Evolutionary conservation across 2,797 vertebrate genomes (phyloP), one percentile per base, ranked within the genome.

Genomic region (Dipus sagitta): DNA sequence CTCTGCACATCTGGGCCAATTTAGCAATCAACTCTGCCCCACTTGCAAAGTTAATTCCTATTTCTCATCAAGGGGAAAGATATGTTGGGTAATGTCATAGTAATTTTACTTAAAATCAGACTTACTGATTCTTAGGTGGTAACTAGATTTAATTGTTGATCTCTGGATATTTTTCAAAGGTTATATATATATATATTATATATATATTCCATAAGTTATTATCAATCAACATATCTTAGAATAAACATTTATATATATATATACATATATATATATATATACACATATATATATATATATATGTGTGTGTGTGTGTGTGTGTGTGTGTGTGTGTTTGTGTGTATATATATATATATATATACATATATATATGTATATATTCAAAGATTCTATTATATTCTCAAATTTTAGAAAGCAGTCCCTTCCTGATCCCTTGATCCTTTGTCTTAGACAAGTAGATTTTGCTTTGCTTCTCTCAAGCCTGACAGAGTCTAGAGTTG

Each of bases 1-100:
- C 83, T 86, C 20, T 93, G 70, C 24, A 85, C 70, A 71, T 90
- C 86, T 92, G 88, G 75, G 30, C 26, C 90, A 94, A 86, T 60
- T 94, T 75, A 90, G 77, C 9, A n/a, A 76, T 88, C 86, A 82
- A 6, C 54, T 67, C 60, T 82, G 65, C 15, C 47, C 67, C 17
- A 71, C 52, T 90, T 79, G 30, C 26, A 94, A 71, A 71, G n/a
- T 80, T 92, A 90, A 78, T 94, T 90, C 65, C 26, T 88, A 82
- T 75, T 93, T 90, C 54, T 93, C 64, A 92, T 54, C 75, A 93
- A 81, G 23, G 28, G 47, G 26, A n/a, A 86, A 30, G 60, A 88
- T 85, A 79, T 13, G 21, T 21, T 71, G 15, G 62, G 30, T 52
- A 77, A 80, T 74, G 21, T 34, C 32, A 80, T 71, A 68, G 34